These are phyloP conservation scores for Cettia cetti DNA, from an alignment of 2,113 vertebrate species.

Conservation along the genomic window DNA sequence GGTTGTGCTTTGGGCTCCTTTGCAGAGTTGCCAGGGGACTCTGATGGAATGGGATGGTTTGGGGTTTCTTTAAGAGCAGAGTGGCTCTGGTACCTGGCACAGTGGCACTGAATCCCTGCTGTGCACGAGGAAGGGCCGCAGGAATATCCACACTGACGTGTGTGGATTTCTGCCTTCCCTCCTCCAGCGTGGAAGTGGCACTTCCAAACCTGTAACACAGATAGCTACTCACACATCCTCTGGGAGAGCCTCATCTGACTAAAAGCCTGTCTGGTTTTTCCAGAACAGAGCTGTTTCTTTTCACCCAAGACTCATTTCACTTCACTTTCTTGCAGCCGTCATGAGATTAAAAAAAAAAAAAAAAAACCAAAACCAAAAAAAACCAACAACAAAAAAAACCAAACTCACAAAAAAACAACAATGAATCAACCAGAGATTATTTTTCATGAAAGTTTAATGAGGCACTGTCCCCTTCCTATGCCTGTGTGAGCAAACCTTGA, in stretches of 20 bases:
- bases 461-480: not conserved
- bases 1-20: not conserved
- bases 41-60: not conserved
- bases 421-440: slow-evolving; percentile 51
- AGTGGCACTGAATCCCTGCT: not conserved
- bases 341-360: not conserved
- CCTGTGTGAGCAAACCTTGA: not conserved
- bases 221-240: slow-evolving; percentile 38
- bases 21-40: not conserved
- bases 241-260: slow-evolving; percentile 39
- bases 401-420: slow-evolving; percentile 42
- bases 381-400: slow-evolving; percentile 34
- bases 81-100: not conserved
- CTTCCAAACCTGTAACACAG: not conserved
- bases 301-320: slow-evolving; percentile 47
- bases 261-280: slow-evolving; percentile 37
- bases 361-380: slow-evolving; percentile 46
- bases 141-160: not conserved
- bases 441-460: slow-evolving; percentile 59
- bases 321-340: slow-evolving; percentile 31
- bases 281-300: not conserved
- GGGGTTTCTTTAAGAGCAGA: not conserved
- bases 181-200: slow-evolving; percentile 16
- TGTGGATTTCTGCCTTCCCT: not conserved
- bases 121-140: not conserved